Conservation (phyloP, 2,888 invertebrate species). For the Uloborus plumipes region DNA sequence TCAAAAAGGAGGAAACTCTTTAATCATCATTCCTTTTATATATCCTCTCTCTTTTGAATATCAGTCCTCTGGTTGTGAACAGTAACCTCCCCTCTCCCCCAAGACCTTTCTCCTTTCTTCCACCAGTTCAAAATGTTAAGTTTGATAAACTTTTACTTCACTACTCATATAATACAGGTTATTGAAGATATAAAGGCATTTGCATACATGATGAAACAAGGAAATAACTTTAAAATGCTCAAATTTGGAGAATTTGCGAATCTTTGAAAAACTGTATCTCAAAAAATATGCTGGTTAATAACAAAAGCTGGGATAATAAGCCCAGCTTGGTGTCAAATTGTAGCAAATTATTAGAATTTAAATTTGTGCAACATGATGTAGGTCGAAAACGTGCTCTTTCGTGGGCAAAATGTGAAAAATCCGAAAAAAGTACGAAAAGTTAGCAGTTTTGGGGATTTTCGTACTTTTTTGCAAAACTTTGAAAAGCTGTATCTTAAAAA, state of each 20-base stretch:
- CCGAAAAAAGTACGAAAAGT: background rate
- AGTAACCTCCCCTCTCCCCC: background rate
- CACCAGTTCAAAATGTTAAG: background rate
- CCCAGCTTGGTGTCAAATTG: background rate
- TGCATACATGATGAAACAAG: background rate
- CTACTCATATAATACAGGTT: background rate
- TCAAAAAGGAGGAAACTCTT: background rate
- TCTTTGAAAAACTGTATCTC: background rate
- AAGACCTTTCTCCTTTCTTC: background rate
- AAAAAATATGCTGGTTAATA: background rate
- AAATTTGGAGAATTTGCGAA: constrained; percentile 6
- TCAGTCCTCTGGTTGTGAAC: background rate
- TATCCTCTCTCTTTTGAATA: background rate
- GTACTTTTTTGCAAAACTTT: too few species aligned
- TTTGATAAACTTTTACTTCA: background rate
- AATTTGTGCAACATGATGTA: background rate
- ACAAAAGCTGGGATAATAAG: too few species aligned
- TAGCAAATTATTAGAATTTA: background rate
- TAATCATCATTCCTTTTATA: background rate
- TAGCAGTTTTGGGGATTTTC: background rate
- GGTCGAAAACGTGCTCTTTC: background rate
- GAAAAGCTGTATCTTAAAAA: too few species aligned
- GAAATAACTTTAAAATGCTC: background rate
- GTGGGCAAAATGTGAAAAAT: background rate
- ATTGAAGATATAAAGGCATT: background rate